Evolutionary conservation across 2,797 vertebrate species (phyloP), one percentile per base, ranked within the genome.

Genomic region (Paratrypauchen microcephalus): DNA sequence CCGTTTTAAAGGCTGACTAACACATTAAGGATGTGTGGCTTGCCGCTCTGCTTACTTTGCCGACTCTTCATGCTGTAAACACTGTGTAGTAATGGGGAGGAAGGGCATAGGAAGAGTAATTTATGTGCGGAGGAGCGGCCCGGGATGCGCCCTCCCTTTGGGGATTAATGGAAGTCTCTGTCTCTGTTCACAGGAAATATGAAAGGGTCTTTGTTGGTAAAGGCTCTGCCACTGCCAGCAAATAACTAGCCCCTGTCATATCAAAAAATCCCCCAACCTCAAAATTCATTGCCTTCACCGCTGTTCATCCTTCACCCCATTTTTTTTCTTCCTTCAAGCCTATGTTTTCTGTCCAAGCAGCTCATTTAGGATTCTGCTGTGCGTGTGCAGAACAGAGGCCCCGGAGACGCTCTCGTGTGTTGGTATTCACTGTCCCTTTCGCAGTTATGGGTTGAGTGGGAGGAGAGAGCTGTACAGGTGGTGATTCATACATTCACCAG

Each of bases 121-220:
- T 91, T 92, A 92, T 92, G 87, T 92, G 89, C 23, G 67, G 84
- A 88, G 87, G 82, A 91, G 86, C 87, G 88, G 89, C 74, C 86
- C 73, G 79, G 83, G 90, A 92, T 91, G 90, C 88, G 88, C 81
- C 84, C 86, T 89, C 89, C 89, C 83, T 86, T 75, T 7, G 86
- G 90, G 88, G 88, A 91, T 92, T 93, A 92, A 91, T 92, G 87
- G 86, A 83, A 90, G 88, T 87, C 90, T 91, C 84, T 90, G 89
- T 92, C 86, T 89, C 89, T 92, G 89, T 90, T 91, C 91, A 90
- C 86, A 88, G 86, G 88, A 92, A 92, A 91, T 92, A 91, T 91
- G 92, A 93, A 92, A 92, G 90, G 88, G 83, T 84, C 89, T 92
- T 93, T 93, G 92, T 93, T 91, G 86, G 87, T 89, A 84, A 87